Evolutionary conservation across 2,888 invertebrate genomes (phyloP).

Genomic region (Ichneumon xanthorius): DNA sequence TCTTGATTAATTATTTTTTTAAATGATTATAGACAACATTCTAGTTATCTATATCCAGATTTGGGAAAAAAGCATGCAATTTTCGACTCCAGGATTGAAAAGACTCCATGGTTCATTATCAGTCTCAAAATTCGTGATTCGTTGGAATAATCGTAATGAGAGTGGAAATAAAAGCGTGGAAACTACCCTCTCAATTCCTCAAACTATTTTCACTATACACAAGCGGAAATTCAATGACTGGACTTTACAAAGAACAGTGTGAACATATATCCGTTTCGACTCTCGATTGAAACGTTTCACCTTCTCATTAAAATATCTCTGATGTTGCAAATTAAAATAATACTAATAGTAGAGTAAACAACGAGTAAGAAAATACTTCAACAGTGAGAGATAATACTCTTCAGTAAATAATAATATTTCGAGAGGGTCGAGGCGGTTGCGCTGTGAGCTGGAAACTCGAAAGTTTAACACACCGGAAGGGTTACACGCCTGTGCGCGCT

Average conservation of each 20-base stretch:
- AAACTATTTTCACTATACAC: neutral
- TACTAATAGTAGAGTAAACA: neutral
- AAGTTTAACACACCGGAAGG: constrained; percentile 68
- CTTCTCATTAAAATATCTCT: neutral
- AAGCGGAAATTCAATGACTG: constrained; percentile 45
- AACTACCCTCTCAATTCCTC: constrained; percentile 29
- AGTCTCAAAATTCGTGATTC: neutral
- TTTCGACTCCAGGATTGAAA: neutral
- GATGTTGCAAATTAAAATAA: neutral
- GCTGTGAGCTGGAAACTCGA: constrained; percentile 50
- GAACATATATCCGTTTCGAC: no score
- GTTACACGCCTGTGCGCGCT: constrained; percentile 64
- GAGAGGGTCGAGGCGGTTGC: neutral
- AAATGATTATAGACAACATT: no score
- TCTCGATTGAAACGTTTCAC: neutral
- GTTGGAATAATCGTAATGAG: neutral
- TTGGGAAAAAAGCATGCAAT: neutral
- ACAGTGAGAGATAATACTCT: neutral
- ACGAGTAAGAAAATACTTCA: neutral
- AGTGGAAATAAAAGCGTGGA: constrained; percentile 5
- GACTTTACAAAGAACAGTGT: constrained; percentile 32
- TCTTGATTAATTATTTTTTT: neutral
- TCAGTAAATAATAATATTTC: constrained; percentile 17
- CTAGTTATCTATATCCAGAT: no score
- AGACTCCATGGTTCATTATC: neutral